Evolutionary conservation across 2,113 vertebrate genomes (phyloP).

Genomic region (Setophaga petechia): DNA sequence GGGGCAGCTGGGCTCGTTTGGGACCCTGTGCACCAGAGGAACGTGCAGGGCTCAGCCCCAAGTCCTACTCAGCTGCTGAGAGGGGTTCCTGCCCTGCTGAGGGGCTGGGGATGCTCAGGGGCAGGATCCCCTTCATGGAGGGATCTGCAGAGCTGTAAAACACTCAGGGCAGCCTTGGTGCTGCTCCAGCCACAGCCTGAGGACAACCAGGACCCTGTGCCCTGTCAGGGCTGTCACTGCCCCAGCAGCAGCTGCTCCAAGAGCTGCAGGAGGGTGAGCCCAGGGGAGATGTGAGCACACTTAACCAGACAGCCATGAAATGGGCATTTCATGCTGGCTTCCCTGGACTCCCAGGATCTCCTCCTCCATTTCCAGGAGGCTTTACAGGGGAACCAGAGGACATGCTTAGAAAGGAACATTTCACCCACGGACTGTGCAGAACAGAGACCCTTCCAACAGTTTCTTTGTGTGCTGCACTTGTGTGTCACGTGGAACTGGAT

Average conservation of each 20-base stretch:
- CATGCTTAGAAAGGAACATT: slow-evolving; percentile 5
- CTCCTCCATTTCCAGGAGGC: not conserved
- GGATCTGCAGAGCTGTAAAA: not conserved
- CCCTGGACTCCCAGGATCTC: not conserved
- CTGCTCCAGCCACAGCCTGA: not conserved
- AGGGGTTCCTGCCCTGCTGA: not conserved
- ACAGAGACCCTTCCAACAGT: not conserved
- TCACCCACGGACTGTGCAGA: not conserved
- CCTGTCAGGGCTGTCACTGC: not conserved
- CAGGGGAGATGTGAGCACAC: not conserved
- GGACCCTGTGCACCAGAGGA: not conserved
- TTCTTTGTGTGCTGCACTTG: not conserved
- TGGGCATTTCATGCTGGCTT: slow-evolving; percentile 59
- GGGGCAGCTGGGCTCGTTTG: not conserved
- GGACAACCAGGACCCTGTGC: not conserved
- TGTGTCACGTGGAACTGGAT: not conserved
- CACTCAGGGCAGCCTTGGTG: not conserved
- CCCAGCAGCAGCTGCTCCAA: not conserved
- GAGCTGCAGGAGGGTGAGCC: slow-evolving; percentile 51
- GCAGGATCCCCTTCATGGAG: not conserved
- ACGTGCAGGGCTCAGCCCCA: not conserved
- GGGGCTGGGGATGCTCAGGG: not conserved
- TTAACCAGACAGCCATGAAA: slow-evolving; percentile 63
- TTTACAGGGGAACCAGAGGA: not conserved
- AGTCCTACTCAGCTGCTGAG: not conserved